Percentiles rank a stretch among this genome's conserved stretches.
Conservation (phyloP, 2,113 vertebrate genomes). For the Xyliphius kryptos region DNA sequence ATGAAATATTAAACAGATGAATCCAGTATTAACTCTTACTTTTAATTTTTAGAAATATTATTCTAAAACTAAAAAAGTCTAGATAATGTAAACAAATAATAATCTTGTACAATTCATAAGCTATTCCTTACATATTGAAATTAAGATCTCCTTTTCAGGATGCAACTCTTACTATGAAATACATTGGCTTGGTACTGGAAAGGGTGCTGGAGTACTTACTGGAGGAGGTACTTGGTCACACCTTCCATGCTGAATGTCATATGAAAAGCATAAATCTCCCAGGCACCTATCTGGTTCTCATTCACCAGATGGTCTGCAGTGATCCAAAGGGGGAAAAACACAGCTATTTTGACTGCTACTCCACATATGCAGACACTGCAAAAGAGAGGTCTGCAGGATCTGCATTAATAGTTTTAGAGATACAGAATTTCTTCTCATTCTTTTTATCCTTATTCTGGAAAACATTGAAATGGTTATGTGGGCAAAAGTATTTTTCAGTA, state of each 20-base stretch:
- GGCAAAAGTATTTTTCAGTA: too few species aligned
- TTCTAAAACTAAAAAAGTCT: too few species aligned
- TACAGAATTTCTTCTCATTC: background rate
- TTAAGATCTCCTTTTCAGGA: too few species aligned
- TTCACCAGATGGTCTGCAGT: slow-evolving; percentile 32
- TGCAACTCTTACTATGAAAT: too few species aligned
- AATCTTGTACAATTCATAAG: too few species aligned
- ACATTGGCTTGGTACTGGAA: too few species aligned
- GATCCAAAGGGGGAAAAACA: slow-evolving; percentile 11
- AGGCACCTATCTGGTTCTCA: slow-evolving; percentile 35
- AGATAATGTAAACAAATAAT: too few species aligned
- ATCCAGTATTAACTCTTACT: too few species aligned
- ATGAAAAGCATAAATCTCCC: slow-evolving; percentile 41
- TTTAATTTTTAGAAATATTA: too few species aligned
- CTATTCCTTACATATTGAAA: too few species aligned
- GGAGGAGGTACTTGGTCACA: slow-evolving; percentile 47
- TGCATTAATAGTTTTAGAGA: slow-evolving; percentile 19
- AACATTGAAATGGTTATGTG: too few species aligned
- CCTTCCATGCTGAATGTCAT: slow-evolving; percentile 37
- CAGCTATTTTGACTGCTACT: slow-evolving; percentile 25
- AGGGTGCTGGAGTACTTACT: slow-evolving; percentile 16
- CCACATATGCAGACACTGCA: background rate
- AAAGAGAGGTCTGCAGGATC: background rate
- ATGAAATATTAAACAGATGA: too few species aligned
- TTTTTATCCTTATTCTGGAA: slow-evolving; percentile 12